Conservation (phyloP, 2,888 invertebrate species). For the Halictus ligatus region DNA sequence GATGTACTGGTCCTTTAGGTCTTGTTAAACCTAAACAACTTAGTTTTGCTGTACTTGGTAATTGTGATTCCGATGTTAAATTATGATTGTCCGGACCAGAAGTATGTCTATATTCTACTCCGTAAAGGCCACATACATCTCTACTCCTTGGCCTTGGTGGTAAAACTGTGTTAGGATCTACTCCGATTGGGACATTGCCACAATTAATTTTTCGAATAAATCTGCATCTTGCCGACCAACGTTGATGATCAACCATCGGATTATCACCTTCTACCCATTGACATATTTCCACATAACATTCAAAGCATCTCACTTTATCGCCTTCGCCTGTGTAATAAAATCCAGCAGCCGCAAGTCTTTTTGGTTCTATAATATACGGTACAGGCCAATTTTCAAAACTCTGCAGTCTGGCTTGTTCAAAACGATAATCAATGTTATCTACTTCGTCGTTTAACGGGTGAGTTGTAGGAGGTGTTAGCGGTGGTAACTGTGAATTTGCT, state of each 20-base stretch:
- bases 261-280: slow-evolving; percentile 93
- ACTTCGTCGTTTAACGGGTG: slow-evolving; percentile 72
- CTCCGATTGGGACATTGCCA: slow-evolving; percentile 85
- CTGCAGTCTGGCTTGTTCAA: slow-evolving; percentile 88
- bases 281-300: slow-evolving; percentile 92
- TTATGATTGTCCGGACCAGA: slow-evolving; percentile 77
- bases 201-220: slow-evolving; percentile 86
- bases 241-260: slow-evolving; percentile 91
- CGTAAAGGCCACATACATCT: slow-evolving; percentile 85
- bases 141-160: slow-evolving; percentile 82
- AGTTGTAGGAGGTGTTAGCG: slow-evolving; percentile 39
- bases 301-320: slow-evolving; percentile 93
- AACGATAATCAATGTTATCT: slow-evolving; percentile 79
- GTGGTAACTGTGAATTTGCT: slow-evolving; percentile 47
- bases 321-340: slow-evolving; percentile 92
- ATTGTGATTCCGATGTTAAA: slow-evolving; percentile 64
- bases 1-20: slow-evolving; percentile 87
- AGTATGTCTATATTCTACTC: slow-evolving; percentile 81
- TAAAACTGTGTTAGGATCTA: slow-evolving; percentile 76
- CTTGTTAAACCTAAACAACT: slow-evolving; percentile 81
- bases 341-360: slow-evolving; percentile 91
- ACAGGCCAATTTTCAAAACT: slow-evolving; percentile 90
- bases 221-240: slow-evolving; percentile 93
- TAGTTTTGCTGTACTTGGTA: slow-evolving; percentile 74
- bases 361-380: slow-evolving; percentile 86